phyloP scores from a whole-genome alignment of 2,113 vertebrate genomes.

The Meles meles region DNA sequence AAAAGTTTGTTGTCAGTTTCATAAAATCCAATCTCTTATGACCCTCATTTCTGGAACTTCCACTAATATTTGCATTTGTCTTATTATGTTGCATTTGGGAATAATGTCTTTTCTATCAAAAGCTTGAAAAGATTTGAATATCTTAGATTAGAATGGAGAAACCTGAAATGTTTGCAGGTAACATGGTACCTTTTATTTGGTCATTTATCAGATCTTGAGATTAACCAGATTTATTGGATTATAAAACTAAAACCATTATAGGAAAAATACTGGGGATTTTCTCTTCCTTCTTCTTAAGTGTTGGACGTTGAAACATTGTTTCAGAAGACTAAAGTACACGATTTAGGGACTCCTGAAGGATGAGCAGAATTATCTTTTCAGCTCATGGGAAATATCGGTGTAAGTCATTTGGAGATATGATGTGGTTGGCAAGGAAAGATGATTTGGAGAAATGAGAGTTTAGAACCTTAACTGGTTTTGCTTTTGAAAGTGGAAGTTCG shows the following conservation, averaged over 20 bases:
- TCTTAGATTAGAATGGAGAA: background rate
- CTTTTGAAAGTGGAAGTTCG: background rate
- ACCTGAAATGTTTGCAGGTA: background rate
- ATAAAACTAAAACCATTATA: background rate
- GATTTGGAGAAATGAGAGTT: slow-evolving; percentile 3
- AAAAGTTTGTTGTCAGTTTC: background rate
- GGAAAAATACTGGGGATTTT: background rate
- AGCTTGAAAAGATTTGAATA: background rate
- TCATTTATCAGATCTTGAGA: background rate
- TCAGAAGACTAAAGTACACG: background rate
- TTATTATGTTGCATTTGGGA: background rate
- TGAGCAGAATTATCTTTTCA: background rate
- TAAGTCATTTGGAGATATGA: background rate
- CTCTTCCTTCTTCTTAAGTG: background rate
- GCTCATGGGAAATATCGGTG: background rate
- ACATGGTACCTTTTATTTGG: background rate
- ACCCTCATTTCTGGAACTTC: background rate
- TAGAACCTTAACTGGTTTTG: background rate
- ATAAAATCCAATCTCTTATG: background rate
- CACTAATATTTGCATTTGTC: background rate
- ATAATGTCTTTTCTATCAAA: background rate
- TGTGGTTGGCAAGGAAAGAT: background rate
- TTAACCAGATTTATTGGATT: slow-evolving; percentile 32
- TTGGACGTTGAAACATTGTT: background rate
- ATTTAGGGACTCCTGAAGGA: background rate